phyloP scores from a whole-genome alignment of 2,888 invertebrate genomes.

The Lasioglossum morio region DNA sequence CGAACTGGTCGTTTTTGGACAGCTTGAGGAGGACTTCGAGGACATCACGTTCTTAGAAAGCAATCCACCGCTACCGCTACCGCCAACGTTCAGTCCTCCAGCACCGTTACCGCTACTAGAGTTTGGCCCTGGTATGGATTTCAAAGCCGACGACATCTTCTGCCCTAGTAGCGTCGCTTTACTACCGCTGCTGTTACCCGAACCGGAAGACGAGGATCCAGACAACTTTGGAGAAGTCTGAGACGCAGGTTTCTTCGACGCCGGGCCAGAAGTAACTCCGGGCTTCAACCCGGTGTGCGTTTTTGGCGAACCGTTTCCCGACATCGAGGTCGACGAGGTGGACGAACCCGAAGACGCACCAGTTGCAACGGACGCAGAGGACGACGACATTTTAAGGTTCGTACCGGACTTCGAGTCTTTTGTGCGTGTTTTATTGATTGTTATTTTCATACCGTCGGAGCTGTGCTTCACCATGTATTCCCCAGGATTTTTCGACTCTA shows the following conservation, averaged over 20 bases:
- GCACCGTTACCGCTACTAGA: constrained; percentile 61
- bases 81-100: constrained; percentile 47
- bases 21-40: constrained; percentile 86
- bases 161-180: constrained; percentile 81
- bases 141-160: constrained; percentile 76
- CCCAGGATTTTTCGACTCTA: constrained; percentile 88
- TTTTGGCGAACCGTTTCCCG: constrained; percentile 88
- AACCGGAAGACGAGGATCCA: constrained; percentile 68
- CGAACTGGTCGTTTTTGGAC: constrained; percentile 87
- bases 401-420: constrained; percentile 87
- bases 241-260: constrained; percentile 91
- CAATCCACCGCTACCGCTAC: constrained; percentile 68
- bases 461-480: constrained; percentile 96
- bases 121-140: constrained; percentile 79
- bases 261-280: constrained; percentile 94
- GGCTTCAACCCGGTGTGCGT: constrained; percentile 94
- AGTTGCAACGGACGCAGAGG: constrained; percentile 54
- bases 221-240: constrained; percentile 83
- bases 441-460: constrained; percentile 95
- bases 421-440: constrained; percentile 94
- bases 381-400: constrained; percentile 77
- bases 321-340: constrained; percentile 83
- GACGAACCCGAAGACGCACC: constrained; percentile 84
- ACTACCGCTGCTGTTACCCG: constrained; percentile 76
- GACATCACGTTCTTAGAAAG: constrained; percentile 72